Base-by-base conservation (phyloP, 2,113 vertebrate species). In the Notarius quadriscutis region DNA sequence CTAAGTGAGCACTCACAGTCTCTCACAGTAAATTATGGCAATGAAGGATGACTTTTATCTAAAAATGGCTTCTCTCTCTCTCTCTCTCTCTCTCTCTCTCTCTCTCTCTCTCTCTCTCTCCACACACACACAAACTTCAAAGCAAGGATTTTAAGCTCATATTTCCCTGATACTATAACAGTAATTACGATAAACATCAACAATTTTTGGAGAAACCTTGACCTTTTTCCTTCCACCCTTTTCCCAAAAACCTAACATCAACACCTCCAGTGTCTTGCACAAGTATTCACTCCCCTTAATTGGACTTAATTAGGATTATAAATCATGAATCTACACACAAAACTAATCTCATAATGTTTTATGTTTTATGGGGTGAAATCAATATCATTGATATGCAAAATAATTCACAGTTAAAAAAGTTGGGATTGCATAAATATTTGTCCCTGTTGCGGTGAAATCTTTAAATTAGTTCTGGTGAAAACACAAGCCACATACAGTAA, bases 1-100 rank as follows among this genome's bases (percentile, higher is more conserved):
- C 84, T 88, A 86, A 91, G 90, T 90, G 91, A 91, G 88, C 91
- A 90, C 90, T 91, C 91, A 90, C 41, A 41, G 81, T 50, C 77
- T 87, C 77, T 87, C 86, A 91, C 93, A 91, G 91, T 91, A 27
- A 90, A 90, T 89, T 93, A 93, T 89, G 90, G 89, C 80, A 86
- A 83, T 74, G 75, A 90, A 87, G 86, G 53, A 90, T 88, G 74
- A 84, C 91, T 83, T 88, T 41, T 27, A 65, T 86, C 74, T 88
- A 84, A 88, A 87, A 53, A 84, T 78, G 67, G 41, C 77, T 75
- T 71, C 65, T 72, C 79, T 63, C 79, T 81, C 18, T 69, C 34
- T 62, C 18, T 18, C 27, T 6, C 27, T 69, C 27, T 15, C 14
- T 34, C n/a, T 5, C 65, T 22, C 34, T 20, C 8, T 74, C 74